Conservation (phyloP, 1,140 invertebrate genomes). For the Eueides isabella region DNA sequence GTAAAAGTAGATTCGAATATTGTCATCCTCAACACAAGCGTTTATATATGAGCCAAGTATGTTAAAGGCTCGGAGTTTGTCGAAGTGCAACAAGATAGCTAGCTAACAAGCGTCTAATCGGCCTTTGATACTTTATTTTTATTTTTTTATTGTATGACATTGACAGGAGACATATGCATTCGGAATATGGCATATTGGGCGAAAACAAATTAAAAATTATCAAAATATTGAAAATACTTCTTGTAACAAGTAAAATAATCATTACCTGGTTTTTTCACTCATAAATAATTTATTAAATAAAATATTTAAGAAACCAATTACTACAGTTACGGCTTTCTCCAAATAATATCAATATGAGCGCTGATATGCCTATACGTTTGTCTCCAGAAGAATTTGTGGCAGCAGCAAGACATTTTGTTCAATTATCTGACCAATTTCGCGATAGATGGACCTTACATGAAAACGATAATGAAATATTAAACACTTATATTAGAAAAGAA, state of each 20-base stretch:
- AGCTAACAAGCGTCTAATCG: no score
- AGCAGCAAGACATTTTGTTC: constrained; percentile 56
- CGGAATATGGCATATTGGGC: not conserved
- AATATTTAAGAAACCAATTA: not conserved
- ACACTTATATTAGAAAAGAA: constrained; percentile 59
- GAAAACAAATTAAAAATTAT: not conserved
- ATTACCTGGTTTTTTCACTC: not conserved
- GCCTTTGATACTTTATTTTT: no score
- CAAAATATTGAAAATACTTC: not conserved
- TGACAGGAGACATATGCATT: not conserved
- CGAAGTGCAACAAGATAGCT: no score
- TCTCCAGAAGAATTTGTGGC: constrained; percentile 53
- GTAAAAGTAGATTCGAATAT: no score
- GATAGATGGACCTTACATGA: constrained; percentile 62
- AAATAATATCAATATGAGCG: not conserved
- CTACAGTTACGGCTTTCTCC: not conserved
- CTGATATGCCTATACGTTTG: constrained; percentile 17
- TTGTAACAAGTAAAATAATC: not conserved
- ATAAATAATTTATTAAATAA: not conserved
- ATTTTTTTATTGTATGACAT: not conserved
- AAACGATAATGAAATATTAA: constrained; percentile 45
- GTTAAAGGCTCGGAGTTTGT: no score
- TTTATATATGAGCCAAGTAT: no score
- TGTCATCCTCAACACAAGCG: no score
- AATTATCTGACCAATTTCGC: constrained; percentile 52